Evolutionary conservation across 2,113 vertebrate genomes (phyloP), one percentile per base, ranked within the genome.

Genomic region (Scatophagus argus): DNA sequence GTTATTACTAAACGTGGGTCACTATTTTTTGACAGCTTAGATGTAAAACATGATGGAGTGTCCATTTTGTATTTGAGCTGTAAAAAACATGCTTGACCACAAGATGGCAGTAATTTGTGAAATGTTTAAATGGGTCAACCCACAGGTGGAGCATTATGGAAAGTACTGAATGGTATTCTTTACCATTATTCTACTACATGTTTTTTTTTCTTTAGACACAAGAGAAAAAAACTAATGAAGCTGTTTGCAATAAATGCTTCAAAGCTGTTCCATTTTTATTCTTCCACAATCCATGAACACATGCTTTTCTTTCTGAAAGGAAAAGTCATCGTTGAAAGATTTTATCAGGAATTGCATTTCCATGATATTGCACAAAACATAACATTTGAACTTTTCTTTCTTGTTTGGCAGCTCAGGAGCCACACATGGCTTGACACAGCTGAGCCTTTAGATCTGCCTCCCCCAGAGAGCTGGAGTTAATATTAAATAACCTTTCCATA

Each of bases 401-500:
- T 36, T 2, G 3, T 44, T 27, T 47, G 8, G 39, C 1, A 0
- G 3, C 7, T 1, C 59, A n/a, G 64, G 23, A 86, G 39, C 60
- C 54, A 49, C 21, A 16, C 1, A 11, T 34, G 6, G 29, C 25
- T 58, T 62, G 27, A 75, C 74, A 17, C 70, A 31, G 51, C 56
- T 66, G n/a, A 14, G 63, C 69, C 66, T 62, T 82, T 63, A 49
- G 16, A 59, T 38, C 65, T n/a, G 49, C 31, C 16, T 74, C 39
- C 55, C n/a, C 19, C 34, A 17, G 16, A 55, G 64, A n/a, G 29
- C 55, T 47, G 31, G 25, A 77, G 67, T 77, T 85, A 74, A n/a
- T 25, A 32, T 85, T 66, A n/a, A n/a, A n/a, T 81, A 66, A 74
- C 64, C 68, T 80, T 82, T 77, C 65, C 60, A 31, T 60, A 27